phyloP scores from a whole-genome alignment of 2,797 vertebrate genomes.

The Poeciliopsis turneri region DNA sequence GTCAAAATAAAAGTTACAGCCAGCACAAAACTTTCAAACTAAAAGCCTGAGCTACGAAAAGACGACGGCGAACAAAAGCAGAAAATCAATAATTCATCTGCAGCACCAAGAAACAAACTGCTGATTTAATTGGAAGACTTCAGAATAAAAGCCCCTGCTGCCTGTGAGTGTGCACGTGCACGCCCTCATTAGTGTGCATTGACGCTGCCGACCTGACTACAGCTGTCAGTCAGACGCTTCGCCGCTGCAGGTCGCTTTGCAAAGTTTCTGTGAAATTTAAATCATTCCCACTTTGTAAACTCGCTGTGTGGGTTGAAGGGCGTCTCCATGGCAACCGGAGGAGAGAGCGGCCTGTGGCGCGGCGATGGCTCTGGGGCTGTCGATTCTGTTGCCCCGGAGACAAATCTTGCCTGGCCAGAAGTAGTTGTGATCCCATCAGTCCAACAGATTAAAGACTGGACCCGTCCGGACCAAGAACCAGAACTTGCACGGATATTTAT shows the following conservation, averaged over 20 bases:
- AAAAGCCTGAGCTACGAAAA: conserved; percentile 2
- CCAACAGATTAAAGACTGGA: too few species aligned
- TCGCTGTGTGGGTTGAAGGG: conserved; percentile 35
- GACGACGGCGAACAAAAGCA: neutral
- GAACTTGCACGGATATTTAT: too few species aligned
- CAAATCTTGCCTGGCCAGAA: neutral
- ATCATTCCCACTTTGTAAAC: conserved; percentile 11
- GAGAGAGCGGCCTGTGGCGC: neutral
- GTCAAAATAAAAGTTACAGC: conserved; percentile 12
- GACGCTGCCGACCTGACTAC: conserved; percentile 1
- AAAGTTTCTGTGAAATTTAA: conserved; percentile 58
- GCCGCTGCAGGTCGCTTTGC: neutral
- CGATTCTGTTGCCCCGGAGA: conserved; percentile 9
- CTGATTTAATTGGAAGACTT: conserved; percentile 42
- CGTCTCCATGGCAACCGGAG: conserved; percentile 44
- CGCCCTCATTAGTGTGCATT: conserved; percentile 22
- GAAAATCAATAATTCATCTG: conserved; percentile 16
- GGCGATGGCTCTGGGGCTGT: conserved; percentile 16
- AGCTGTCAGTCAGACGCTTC: conserved; percentile 47
- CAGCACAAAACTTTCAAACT: neutral
- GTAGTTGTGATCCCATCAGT: too few species aligned
- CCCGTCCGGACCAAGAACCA: neutral
- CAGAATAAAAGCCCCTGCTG: conserved; percentile 36
- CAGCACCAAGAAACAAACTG: neutral
- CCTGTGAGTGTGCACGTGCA: conserved; percentile 10